Evolutionary conservation across 2,888 invertebrate genomes (phyloP).

Genomic region (Drosophila histrio): DNA sequence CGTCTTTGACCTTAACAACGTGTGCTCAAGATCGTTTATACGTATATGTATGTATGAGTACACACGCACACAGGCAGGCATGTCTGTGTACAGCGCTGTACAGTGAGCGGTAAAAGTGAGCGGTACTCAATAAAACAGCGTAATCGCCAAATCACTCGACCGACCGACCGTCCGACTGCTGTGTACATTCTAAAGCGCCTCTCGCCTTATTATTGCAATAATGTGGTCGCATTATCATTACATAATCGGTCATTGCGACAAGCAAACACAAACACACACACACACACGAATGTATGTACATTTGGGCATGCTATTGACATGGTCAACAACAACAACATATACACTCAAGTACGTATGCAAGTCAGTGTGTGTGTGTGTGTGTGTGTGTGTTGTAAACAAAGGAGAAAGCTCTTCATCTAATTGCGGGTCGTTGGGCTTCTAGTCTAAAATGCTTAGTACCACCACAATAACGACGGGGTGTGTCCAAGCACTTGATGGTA

Average conservation of each 20-base stretch:
- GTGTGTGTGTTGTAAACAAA: constrained; percentile 28
- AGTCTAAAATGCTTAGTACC: constrained; percentile 6
- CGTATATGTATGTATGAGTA: background rate
- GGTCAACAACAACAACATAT: constrained; percentile 27
- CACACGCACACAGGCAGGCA: background rate
- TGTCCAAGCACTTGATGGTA: constrained; percentile 6
- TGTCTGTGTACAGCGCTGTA: constrained; percentile 5
- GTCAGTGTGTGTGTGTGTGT: background rate
- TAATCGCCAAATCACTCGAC: constrained; percentile 53
- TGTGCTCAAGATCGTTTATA: constrained; percentile 61
- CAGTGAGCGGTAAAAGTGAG: constrained; percentile 39
- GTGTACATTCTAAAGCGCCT: constrained; percentile 49
- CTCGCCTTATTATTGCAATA: constrained; percentile 53
- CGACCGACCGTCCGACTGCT: constrained; percentile 38
- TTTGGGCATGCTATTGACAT: constrained; percentile 33
- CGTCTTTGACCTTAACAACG: constrained; percentile 67
- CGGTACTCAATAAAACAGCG: constrained; percentile 36
- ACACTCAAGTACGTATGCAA: background rate
- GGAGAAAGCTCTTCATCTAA: constrained; percentile 30
- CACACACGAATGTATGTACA: background rate
- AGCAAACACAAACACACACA: constrained; percentile 9
- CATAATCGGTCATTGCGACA: constrained; percentile 66
- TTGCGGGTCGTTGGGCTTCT: constrained; percentile 17
- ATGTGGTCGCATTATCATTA: constrained; percentile 59
- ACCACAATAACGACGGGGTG: constrained; percentile 23